Conservation (phyloP, 2,113 vertebrate species). For the Chrysochloris asiatica region DNA sequence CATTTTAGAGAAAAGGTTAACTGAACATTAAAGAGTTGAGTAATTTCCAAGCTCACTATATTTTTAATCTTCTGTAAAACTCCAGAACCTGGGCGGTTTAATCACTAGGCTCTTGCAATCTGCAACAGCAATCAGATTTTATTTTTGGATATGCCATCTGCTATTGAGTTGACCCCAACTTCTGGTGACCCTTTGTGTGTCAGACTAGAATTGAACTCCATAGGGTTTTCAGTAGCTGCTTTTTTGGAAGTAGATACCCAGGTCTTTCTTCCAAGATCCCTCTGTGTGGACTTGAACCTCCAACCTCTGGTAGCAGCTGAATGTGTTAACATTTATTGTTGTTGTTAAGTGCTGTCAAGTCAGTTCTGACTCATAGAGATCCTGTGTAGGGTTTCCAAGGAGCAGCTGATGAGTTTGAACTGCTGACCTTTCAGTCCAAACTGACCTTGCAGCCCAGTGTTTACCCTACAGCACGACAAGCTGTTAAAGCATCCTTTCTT, state of each 20-base stretch:
- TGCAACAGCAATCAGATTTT: neutral
- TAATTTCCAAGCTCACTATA: neutral
- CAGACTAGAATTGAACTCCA: neutral
- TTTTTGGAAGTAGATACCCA: neutral
- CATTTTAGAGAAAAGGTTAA: constrained; percentile 32
- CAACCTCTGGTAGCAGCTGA: neutral
- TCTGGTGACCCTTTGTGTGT: neutral
- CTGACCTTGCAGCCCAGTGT: too few relatives aligned
- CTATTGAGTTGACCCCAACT: neutral
- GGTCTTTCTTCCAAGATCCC: neutral
- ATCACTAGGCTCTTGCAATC: neutral
- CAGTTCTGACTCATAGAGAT: too few relatives aligned
- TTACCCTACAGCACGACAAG: neutral
- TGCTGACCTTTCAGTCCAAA: too few relatives aligned
- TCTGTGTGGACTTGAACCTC: neutral
- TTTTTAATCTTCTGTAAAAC: neutral
- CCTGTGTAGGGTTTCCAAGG: too few relatives aligned
- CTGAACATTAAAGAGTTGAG: neutral
- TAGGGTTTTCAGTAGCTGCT: neutral
- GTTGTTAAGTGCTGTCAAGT: too few relatives aligned
- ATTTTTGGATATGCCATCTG: neutral
- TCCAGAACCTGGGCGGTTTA: neutral
- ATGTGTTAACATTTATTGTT: too few relatives aligned
- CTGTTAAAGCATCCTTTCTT: neutral
- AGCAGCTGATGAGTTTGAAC: too few relatives aligned